phyloP scores from a whole-genome alignment of 2,113 vertebrate species.

The Prionailurus bengalensis region DNA sequence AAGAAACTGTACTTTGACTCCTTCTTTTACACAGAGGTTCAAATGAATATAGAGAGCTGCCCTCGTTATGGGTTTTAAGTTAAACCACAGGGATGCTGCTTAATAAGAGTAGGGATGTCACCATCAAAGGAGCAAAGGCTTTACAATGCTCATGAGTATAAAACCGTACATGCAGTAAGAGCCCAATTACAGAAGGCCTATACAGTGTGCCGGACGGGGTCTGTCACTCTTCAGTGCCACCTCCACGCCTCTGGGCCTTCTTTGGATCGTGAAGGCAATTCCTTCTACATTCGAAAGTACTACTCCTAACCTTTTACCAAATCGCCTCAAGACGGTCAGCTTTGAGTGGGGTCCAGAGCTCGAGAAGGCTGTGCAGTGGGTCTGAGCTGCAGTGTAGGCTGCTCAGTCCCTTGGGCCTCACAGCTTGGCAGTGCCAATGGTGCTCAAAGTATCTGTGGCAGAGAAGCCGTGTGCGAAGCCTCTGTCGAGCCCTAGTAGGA shows the following conservation, averaged over 20 bases:
- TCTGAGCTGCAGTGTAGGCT: too few species aligned
- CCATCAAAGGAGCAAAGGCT: not conserved
- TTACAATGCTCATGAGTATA: not conserved
- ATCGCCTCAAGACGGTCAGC: not conserved
- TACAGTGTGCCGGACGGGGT: not conserved
- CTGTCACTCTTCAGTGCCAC: not conserved
- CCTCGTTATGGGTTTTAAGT: not conserved
- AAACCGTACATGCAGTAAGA: not conserved
- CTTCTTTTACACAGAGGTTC: not conserved
- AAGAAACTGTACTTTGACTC: not conserved
- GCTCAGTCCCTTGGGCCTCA: not conserved
- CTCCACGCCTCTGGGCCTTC: not conserved
- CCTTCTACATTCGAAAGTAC: not conserved
- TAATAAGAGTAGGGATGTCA: not conserved
- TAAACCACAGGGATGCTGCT: conserved; percentile 33
- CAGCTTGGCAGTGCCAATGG: not conserved
- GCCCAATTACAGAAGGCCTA: not conserved
- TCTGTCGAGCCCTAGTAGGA: not conserved
- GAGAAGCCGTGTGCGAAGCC: not conserved
- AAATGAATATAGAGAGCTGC: not conserved
- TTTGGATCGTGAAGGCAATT: not conserved
- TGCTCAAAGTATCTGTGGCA: not conserved
- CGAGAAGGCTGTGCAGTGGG: not conserved
- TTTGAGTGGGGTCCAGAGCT: not conserved
- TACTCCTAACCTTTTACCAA: not conserved